A percentile compares a stretch with the other conserved stretches of the same genome.
phyloP scores from a whole-genome alignment of 2,797 vertebrate species.

The Momotus momota region DNA sequence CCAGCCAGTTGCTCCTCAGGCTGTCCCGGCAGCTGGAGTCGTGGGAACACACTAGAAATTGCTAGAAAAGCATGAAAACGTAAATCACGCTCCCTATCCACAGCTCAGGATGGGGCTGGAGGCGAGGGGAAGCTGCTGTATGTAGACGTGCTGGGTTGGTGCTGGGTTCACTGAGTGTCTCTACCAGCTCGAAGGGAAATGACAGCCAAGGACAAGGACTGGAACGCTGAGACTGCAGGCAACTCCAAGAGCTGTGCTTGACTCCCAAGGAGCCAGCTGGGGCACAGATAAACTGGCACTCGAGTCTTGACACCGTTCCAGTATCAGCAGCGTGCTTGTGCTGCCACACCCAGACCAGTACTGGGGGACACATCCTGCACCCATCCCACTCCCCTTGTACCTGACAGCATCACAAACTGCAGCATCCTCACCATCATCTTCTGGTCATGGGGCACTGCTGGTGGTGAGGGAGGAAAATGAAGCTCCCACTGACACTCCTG shows the following conservation, averaged over 20 bases:
- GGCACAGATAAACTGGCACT: background rate
- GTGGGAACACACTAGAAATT: conserved; percentile 55
- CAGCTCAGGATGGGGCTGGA: background rate
- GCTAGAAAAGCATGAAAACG: conserved; percentile 37
- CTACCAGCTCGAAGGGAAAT: background rate
- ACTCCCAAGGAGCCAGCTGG: background rate
- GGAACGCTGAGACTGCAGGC: fast-evolving
- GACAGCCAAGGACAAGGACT: background rate
- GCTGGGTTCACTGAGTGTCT: background rate
- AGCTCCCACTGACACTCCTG: background rate
- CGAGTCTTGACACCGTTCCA: background rate
- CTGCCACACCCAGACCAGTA: fast-evolving
- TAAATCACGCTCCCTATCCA: background rate
- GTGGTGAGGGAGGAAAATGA: fast-evolving
- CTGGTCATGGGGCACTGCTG: background rate
- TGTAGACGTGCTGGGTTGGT: background rate
- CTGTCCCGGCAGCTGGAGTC: conserved; percentile 63
- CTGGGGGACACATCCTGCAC: fast-evolving
- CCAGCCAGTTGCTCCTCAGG: conserved; percentile 55
- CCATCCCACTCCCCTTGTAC: fast-evolving
- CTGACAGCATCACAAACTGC: fast-evolving
- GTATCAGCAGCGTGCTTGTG: background rate
- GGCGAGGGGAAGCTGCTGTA: background rate
- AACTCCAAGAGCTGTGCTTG: background rate
- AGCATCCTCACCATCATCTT: background rate